A percentile compares a stretch with the other conserved stretches of the same genome.
These are phyloP conservation scores for Drosophila quinaria DNA, from an alignment of 2,888 invertebrate genomes.

Conservation along the genomic window DNA sequence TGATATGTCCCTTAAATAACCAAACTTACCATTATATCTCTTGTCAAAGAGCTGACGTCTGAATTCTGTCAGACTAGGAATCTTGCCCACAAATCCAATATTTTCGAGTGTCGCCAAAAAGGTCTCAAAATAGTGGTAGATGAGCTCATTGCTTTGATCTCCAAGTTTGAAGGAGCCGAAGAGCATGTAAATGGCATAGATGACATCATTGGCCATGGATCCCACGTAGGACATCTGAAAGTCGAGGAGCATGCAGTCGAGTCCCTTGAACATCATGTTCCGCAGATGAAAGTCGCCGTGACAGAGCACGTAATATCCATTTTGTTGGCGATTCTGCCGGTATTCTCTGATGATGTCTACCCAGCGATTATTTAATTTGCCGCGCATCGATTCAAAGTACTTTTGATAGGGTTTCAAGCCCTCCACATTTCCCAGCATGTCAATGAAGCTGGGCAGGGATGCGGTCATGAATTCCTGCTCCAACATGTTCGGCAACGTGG, in stretches of 20 bases:
- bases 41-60: slow-evolving; percentile 56
- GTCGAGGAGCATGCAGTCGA: slow-evolving; percentile 65
- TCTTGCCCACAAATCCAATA: slow-evolving; percentile 49
- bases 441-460: slow-evolving; percentile 48
- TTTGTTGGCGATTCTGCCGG: slow-evolving; percentile 39
- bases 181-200: slow-evolving; percentile 60
- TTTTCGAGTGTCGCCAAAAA: slow-evolving; percentile 55
- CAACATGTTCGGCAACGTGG: slow-evolving; percentile 39
- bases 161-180: slow-evolving; percentile 44
- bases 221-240: slow-evolving; percentile 68
- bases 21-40: slow-evolving; percentile 51
- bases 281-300: slow-evolving; percentile 73
- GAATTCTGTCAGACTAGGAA: slow-evolving; percentile 57
- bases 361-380: slow-evolving; percentile 27
- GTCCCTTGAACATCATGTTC: slow-evolving; percentile 69
- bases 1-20: not conserved
- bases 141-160: slow-evolving; percentile 55
- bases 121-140: slow-evolving; percentile 58
- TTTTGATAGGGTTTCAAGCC: slow-evolving; percentile 50
- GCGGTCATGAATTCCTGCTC: slow-evolving; percentile 36
- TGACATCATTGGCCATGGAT: slow-evolving; percentile 57
- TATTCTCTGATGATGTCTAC: slow-evolving; percentile 44
- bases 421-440: slow-evolving; percentile 44
- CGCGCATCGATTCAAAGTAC: slow-evolving; percentile 56
- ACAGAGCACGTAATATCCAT: slow-evolving; percentile 61